These are phyloP conservation scores for Drosophila sp. DNA, from an alignment of 1,140 invertebrate species.

Conservation along the genomic window DNA sequence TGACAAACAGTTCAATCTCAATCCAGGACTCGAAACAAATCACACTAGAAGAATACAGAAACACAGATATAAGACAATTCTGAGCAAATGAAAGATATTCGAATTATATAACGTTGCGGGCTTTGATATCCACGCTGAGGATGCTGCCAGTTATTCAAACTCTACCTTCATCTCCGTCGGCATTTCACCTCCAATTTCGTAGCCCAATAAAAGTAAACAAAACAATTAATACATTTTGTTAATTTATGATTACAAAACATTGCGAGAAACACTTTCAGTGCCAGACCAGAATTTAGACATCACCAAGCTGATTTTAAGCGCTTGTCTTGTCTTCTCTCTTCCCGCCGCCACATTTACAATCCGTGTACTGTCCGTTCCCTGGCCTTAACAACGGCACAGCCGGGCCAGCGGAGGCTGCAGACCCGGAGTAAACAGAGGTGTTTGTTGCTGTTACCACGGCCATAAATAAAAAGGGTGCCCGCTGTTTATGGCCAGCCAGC, in stretches of 20 bases:
- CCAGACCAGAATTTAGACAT: conserved; percentile 74
- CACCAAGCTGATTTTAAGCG: conserved; percentile 62
- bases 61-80: conserved; percentile 36
- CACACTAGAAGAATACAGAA: conserved; percentile 14
- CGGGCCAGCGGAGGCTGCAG: background rate
- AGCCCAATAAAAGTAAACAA: conserved; percentile 79
- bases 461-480: conserved; percentile 83
- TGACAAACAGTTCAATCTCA: conserved; percentile 17
- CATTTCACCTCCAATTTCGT: conserved; percentile 71
- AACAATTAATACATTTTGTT: conserved; percentile 84
- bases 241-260: conserved; percentile 84
- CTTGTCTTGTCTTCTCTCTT: conserved; percentile 27
- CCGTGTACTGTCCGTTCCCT: conserved; percentile 10
- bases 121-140: conserved; percentile 23
- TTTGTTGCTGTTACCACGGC: conserved; percentile 71
- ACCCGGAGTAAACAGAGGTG: conserved; percentile 77
- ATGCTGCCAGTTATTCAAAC: background rate
- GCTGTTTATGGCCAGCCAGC: conserved; percentile 71
- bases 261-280: conserved; percentile 78
- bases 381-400: conserved; percentile 18
- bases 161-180: conserved; percentile 45
- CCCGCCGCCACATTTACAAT: conserved; percentile 51
- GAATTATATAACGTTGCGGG: conserved; percentile 17
- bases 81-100: background rate
- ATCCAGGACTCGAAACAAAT: background rate